phyloP scores from a whole-genome alignment of 2,888 invertebrate genomes.

The Eupithecia subfuscata region DNA sequence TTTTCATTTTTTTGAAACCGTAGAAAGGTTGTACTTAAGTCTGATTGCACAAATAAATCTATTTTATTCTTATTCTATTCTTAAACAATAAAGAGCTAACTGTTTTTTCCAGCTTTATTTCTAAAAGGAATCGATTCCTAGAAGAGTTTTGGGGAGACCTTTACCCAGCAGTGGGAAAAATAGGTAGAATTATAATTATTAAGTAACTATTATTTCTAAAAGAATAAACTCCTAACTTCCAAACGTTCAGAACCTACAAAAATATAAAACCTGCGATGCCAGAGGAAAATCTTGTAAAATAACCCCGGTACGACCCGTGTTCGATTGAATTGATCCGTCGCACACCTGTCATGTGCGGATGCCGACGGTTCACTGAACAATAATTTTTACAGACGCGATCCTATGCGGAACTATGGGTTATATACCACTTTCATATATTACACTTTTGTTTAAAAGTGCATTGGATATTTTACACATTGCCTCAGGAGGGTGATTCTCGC shows the following conservation, averaged over 20 bases:
- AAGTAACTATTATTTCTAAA: too few relatives aligned
- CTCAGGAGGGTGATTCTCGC: too few relatives aligned
- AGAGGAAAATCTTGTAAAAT: neutral
- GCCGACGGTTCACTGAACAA: slow-evolving; percentile 21
- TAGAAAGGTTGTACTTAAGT: too few relatives aligned
- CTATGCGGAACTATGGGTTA: slow-evolving; percentile 19
- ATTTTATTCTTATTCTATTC: too few relatives aligned
- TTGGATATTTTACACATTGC: neutral
- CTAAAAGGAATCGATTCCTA: too few relatives aligned
- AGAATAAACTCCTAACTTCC: neutral
- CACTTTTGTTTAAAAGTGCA: slow-evolving; percentile 1
- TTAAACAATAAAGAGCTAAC: too few relatives aligned
- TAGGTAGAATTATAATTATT: too few relatives aligned
- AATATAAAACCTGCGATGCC: neutral
- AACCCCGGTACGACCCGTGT: neutral
- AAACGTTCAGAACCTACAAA: neutral
- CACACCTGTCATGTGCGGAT: slow-evolving; percentile 17
- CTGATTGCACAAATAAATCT: too few relatives aligned
- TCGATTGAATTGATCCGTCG: slow-evolving; percentile 5
- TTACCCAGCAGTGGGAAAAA: too few relatives aligned
- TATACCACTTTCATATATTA: neutral
- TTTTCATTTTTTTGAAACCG: too few relatives aligned
- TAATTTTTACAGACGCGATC: slow-evolving; percentile 26
- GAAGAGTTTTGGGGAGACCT: too few relatives aligned
- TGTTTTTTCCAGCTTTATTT: neutral